Percentiles rank a stretch among this genome's conserved stretches.
phyloP scores from a whole-genome alignment of 2,797 vertebrate genomes.

The Eutrigla gurnardus region DNA sequence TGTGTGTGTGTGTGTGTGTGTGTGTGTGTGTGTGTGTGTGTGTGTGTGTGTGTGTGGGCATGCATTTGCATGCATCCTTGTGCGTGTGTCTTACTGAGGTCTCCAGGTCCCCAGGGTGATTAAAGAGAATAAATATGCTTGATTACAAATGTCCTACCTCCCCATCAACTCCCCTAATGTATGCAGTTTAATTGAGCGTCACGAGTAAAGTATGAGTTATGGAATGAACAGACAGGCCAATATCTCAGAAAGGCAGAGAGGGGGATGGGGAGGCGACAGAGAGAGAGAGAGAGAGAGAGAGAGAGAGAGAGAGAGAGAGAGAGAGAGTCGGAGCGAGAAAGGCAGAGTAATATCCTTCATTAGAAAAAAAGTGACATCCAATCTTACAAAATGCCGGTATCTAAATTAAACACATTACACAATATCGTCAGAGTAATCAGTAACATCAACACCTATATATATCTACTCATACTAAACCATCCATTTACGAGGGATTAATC shows the following conservation, averaged over 20 bases:
- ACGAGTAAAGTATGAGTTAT: slow-evolving; percentile 84
- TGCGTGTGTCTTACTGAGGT: slow-evolving; percentile 67
- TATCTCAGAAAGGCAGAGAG: slow-evolving; percentile 68
- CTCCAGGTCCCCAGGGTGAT: slow-evolving; percentile 84
- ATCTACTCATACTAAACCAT: slow-evolving; percentile 13
- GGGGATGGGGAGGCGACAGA: slow-evolving; percentile 15
- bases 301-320: background rate
- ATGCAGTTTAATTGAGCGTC: slow-evolving; percentile 88
- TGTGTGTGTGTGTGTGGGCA: slow-evolving; percentile 43
- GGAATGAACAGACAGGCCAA: slow-evolving; percentile 79
- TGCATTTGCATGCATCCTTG: slow-evolving; percentile 62
- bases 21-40: slow-evolving; percentile 29
- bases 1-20: slow-evolving; percentile 43
- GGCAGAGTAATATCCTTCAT: slow-evolving; percentile 44
- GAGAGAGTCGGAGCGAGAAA: slow-evolving; percentile 5
- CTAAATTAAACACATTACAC: slow-evolving; percentile 58
- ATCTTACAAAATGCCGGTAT: slow-evolving; percentile 52
- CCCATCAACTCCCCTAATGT: slow-evolving; percentile 83
- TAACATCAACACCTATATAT: slow-evolving; percentile 34
- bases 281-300: slow-evolving; percentile 8
- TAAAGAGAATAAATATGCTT: slow-evolving; percentile 88
- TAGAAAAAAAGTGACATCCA: slow-evolving; percentile 57
- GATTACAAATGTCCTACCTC: slow-evolving; percentile 86
- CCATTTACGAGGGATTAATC: slow-evolving; percentile 20
- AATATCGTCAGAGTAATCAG: slow-evolving; percentile 43